A percentile compares a stretch with the other conserved stretches of the same genome.
Conservation (phyloP, 2,113 vertebrate genomes). For the Catharus bicknelli region DNA sequence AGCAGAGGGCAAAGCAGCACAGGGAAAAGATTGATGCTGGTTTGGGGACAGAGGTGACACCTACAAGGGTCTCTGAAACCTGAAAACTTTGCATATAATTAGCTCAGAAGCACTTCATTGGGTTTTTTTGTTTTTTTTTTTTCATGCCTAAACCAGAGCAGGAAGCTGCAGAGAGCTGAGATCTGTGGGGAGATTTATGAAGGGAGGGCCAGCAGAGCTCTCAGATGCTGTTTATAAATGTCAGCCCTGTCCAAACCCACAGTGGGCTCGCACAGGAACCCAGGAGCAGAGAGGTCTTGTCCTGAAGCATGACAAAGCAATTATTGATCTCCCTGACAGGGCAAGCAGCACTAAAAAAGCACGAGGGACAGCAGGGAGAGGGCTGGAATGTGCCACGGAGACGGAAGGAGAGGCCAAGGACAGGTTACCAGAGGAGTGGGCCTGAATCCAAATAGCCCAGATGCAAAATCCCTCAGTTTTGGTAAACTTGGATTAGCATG, state of each 20-base stretch:
- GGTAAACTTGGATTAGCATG: conserved; percentile 70
- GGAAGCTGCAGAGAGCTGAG: neutral
- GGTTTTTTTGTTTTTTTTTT: neutral
- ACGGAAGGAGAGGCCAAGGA: conserved; percentile 58
- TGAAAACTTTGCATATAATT: neutral
- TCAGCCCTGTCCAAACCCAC: neutral
- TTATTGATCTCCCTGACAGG: conserved; percentile 8
- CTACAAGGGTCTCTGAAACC: neutral
- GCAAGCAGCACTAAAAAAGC: neutral
- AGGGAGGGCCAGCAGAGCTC: neutral
- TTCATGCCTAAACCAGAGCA: neutral
- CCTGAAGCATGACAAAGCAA: conserved; percentile 43
- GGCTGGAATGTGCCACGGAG: neutral
- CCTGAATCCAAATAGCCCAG: conserved; percentile 35
- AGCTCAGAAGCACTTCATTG: neutral
- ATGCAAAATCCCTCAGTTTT: conserved; percentile 60
- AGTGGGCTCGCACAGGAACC: neutral
- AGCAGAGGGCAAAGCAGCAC: neutral
- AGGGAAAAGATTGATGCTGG: neutral
- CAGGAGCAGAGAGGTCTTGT: neutral
- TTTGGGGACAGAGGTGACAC: neutral
- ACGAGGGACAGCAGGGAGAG: neutral
- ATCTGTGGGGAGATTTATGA: neutral
- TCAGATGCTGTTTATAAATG: neutral
- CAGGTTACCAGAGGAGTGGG: conserved; percentile 48